These are phyloP conservation scores for Tribolium castaneum DNA, from an alignment of 1,140 invertebrate genomes.

Conservation along the genomic window DNA sequence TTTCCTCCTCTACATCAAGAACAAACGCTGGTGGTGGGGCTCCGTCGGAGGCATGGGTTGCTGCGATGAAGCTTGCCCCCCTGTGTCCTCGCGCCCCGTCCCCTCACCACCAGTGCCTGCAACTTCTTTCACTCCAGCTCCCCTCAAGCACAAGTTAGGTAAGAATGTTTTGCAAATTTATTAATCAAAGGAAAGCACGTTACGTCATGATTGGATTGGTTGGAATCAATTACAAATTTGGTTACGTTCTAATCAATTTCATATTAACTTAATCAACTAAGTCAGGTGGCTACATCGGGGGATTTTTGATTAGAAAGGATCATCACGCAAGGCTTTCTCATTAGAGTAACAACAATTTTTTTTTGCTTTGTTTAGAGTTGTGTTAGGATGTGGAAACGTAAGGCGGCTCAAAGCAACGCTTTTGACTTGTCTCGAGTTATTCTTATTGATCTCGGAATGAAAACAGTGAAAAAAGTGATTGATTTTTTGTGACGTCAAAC, in stretches of 20 bases:
- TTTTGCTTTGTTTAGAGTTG: no score
- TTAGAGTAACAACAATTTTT: not conserved
- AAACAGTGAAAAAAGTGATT: conserved; percentile 15
- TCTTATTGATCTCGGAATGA: not conserved
- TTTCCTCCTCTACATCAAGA: conserved; percentile 84
- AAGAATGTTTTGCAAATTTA: not conserved
- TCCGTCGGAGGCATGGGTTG: conserved; percentile 69
- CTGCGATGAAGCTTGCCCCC: conserved; percentile 68
- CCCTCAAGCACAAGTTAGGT: conserved; percentile 59
- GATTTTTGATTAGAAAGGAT: not conserved
- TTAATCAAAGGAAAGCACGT: no score
- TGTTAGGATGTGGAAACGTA: no score
- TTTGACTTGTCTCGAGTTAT: not conserved
- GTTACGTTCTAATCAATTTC: not conserved
- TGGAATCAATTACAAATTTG: no score
- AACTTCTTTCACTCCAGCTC: conserved; percentile 38
- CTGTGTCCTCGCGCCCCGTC: conserved; percentile 64
- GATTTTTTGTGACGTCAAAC: conserved; percentile 18
- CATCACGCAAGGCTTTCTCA: not conserved
- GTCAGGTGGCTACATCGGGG: not conserved
- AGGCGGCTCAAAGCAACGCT: not conserved
- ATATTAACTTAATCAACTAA: not conserved
- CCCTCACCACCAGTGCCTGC: conserved; percentile 65
- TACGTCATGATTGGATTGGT: no score
- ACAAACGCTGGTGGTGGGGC: conserved; percentile 79